Base-by-base conservation (phyloP, 2,113 vertebrate genomes). In the Clarias batrachus region DNA sequence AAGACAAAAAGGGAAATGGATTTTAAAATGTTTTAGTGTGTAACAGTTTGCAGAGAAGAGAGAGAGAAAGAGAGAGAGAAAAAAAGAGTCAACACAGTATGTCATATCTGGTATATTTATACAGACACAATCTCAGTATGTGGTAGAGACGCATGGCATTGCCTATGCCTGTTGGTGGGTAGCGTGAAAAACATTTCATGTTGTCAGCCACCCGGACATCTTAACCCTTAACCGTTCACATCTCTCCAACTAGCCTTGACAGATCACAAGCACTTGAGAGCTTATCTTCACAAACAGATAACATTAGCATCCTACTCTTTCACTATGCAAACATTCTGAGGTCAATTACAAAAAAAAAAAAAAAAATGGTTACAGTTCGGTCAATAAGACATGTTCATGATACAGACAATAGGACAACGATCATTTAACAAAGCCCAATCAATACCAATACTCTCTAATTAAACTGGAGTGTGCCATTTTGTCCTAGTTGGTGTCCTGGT, bases 401-500 rank as follows among this genome's bases (percentile, higher is more conserved):
- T 27, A n/a, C 13, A 57, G 6, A 68, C 62, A 25, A 30, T 30
- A 23, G 27, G 14, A 48, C 1, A 9, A 27, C 48, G 30, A 21
- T 2, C 62, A 19, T 68, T 66, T 62, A 30, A 48, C 2, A 63
- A 3, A 63, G 14, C 12, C 25, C 56, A 70, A 78, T 87, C 41
- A 81, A 25, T 52, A 60, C 37, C 17, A 37, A 3, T 37, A 37
- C 2, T 76, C 59, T 65, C 2, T 70, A 59, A 86, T 77, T 83
- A 87, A 57, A 86, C 74, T 87, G 74, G 63, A 84, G 60, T 60
- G 68, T 85, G 73, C 41, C 71, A 89, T 90, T 85, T 87, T 82
- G 59, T 81, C 84, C 16, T 83, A 89, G 83, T 86, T 85, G 90
- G 83, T 85, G 88, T 82, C 85, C 83, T n/a, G 63, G 63, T 83